phyloP scores from a whole-genome alignment of 2,888 invertebrate species.

The Trachelus tabidus region DNA sequence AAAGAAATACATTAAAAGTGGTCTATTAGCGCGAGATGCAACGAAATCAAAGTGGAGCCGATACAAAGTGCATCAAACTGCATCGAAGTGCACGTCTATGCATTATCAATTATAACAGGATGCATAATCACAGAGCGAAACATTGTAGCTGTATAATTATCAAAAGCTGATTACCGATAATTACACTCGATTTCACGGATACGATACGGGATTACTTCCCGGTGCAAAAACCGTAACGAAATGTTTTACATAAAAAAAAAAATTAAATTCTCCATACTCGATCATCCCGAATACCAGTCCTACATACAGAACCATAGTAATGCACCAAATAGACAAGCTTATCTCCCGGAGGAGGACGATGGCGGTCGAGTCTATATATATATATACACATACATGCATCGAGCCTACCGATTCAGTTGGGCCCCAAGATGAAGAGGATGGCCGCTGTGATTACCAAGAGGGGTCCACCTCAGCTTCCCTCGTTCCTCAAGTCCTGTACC shows the following conservation, averaged over 20 bases:
- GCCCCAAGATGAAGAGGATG: conserved; percentile 6
- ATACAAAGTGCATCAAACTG: background rate
- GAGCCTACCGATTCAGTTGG: background rate
- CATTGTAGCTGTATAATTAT: conserved; percentile 22
- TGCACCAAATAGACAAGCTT: background rate
- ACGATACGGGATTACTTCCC: conserved; percentile 42
- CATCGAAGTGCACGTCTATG: background rate
- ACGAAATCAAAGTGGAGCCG: background rate
- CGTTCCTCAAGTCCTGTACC: background rate
- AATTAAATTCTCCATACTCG: background rate
- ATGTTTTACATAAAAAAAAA: background rate
- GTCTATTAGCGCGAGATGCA: background rate
- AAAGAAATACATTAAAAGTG: background rate
- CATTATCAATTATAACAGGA: background rate
- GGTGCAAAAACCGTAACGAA: conserved; percentile 11
- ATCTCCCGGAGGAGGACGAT: background rate
- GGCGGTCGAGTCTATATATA: background rate
- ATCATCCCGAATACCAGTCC: background rate
- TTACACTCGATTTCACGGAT: conserved; percentile 39
- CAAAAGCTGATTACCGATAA: conserved; percentile 46
- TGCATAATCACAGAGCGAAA: background rate
- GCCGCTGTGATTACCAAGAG: conserved; percentile 5
- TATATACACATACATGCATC: background rate
- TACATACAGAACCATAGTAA: background rate
- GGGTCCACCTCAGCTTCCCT: background rate